phyloP scores from a whole-genome alignment of 2,113 vertebrate species.

The Phylloscopus trochilus region DNA sequence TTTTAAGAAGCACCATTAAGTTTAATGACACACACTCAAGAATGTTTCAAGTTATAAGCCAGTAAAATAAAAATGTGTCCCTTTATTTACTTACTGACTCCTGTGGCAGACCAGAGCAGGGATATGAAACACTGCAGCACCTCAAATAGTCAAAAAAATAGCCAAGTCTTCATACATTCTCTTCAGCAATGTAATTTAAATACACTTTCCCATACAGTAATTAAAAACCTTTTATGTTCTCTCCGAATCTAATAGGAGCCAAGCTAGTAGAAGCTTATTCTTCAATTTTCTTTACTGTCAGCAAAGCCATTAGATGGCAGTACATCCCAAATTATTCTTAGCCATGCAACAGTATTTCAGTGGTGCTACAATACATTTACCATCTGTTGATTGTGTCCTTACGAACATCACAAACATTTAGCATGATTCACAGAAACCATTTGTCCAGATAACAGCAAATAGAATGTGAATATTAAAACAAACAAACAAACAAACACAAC shows the following conservation, averaged over 20 bases:
- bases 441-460: background rate
- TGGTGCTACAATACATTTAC: background rate
- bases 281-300: background rate
- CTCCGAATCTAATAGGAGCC: background rate
- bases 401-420: background rate
- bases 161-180: background rate
- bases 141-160: background rate
- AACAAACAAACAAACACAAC: background rate
- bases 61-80: background rate
- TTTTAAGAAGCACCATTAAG: background rate
- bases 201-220: background rate
- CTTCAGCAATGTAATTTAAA: background rate
- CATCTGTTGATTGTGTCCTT: background rate
- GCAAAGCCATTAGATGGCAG: conserved; percentile 61
- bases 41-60: background rate
- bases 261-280: background rate
- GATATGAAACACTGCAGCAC: background rate
- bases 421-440: background rate
- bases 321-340: conserved; percentile 25
- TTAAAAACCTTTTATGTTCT: background rate
- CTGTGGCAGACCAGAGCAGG: background rate
- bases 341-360: background rate
- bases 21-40: background rate
- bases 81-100: background rate
- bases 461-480: background rate